Evolutionary conservation across 2,888 invertebrate genomes (phyloP).

Genomic region (Keiferia lycopersicella): DNA sequence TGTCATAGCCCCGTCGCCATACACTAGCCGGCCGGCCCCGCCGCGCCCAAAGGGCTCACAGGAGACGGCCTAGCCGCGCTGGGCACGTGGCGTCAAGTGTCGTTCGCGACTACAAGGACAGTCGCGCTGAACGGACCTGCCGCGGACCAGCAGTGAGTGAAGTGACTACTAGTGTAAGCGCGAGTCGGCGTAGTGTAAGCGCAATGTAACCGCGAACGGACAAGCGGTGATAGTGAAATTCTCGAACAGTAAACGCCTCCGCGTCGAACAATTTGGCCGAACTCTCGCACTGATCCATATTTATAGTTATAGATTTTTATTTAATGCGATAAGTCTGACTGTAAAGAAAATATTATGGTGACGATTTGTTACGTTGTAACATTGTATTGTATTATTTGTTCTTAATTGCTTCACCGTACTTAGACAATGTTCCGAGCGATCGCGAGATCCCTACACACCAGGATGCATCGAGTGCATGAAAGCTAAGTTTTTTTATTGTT

Average conservation of each 20-base stretch:
- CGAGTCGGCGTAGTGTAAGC: conserved; percentile 4
- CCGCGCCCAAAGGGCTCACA: no score
- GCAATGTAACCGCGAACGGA: not conserved
- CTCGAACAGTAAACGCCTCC: conserved; percentile 36
- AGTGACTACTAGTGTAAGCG: not conserved
- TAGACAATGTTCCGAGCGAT: conserved; percentile 58
- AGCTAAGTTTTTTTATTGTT: conserved; percentile 81
- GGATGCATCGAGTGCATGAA: conserved; percentile 70
- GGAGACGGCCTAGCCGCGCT: no score
- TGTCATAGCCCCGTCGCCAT: conserved; percentile 96
- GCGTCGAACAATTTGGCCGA: conserved; percentile 39
- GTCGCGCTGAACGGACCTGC: no score
- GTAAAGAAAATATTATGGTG: conserved; percentile 69
- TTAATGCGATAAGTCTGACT: conserved; percentile 80
- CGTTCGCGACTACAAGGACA: not conserved
- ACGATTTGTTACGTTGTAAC: conserved; percentile 71
- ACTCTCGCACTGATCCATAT: conserved; percentile 67
- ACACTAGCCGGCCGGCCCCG: conserved; percentile 74
- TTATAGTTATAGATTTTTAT: conserved; percentile 79
- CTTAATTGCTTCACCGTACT: conserved; percentile 76
- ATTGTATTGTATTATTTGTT: conserved; percentile 69
- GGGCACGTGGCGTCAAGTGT: no score
- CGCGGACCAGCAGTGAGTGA: not conserved
- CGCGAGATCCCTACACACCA: conserved; percentile 52
- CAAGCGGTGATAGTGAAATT: conserved; percentile 36